Conservation (phyloP, 1,140 invertebrate species). For the Panagrolaimus sp. region DNA sequence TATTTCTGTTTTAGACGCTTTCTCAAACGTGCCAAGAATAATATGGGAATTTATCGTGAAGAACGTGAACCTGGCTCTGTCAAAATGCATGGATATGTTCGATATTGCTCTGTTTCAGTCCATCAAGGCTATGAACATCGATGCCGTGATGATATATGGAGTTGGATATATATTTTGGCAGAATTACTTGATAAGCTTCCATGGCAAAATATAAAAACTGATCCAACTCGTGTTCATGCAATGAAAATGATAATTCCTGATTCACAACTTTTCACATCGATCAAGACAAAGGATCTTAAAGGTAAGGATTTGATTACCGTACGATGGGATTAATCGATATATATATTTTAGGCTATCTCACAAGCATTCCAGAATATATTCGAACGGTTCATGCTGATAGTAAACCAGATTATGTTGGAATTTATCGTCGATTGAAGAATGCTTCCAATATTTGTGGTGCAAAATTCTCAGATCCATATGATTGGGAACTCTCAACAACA, state of each 20-base stretch:
- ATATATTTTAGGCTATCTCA: neutral
- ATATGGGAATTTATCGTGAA: conserved; percentile 8
- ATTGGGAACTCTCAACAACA: neutral
- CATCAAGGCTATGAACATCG: conserved; percentile 2
- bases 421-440: neutral
- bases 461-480: conserved; percentile 1
- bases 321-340: no score
- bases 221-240: neutral
- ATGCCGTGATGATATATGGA: conserved; percentile 11
- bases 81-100: conserved; percentile 3
- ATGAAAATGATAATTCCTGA: neutral
- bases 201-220: conserved; percentile 8
- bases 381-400: neutral
- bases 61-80: neutral
- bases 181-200: neutral
- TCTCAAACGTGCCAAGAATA: neutral
- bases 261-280: neutral
- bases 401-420: conserved; percentile 15
- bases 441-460: neutral
- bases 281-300: neutral
- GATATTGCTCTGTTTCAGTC: neutral
- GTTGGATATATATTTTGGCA: conserved; percentile 5
- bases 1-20: neutral
- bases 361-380: neutral
- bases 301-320: neutral